phyloP scores from a whole-genome alignment of 1,140 invertebrate species.

The Cyrtorhinus lividipennis region DNA sequence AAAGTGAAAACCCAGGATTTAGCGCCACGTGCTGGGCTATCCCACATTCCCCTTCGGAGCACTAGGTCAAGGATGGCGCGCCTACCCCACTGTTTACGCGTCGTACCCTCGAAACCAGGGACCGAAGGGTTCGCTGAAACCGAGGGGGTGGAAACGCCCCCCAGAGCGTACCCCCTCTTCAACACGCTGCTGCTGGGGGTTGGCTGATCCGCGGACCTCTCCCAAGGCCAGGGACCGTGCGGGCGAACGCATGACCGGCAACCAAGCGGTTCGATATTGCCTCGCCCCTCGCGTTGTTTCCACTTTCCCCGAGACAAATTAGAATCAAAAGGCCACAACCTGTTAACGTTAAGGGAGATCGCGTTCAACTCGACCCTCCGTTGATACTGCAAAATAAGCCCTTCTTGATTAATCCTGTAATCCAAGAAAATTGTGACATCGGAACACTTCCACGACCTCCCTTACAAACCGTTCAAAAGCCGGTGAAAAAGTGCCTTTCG shows the following conservation, averaged over 20 bases:
- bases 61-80: background rate
- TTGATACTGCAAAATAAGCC: too few species aligned
- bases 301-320: background rate
- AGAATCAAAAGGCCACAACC: background rate
- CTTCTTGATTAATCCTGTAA: too few species aligned
- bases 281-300: background rate
- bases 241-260: background rate
- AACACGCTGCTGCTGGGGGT: too few species aligned
- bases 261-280: constrained; percentile 3
- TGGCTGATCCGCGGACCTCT: background rate
- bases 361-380: too few species aligned
- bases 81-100: background rate
- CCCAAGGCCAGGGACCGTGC: background rate
- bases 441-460: too few species aligned
- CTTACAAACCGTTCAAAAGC: too few species aligned
- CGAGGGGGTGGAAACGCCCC: background rate
- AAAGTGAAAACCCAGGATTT: background rate
- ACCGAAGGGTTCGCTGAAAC: background rate
- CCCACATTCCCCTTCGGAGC: too few species aligned
- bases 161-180: too few species aligned
- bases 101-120: background rate
- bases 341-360: background rate
- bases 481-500: too few species aligned
- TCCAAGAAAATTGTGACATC: too few species aligned
- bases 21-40: background rate